phyloP scores from a whole-genome alignment of 2,888 invertebrate genomes.

The Xylocampa areola region DNA sequence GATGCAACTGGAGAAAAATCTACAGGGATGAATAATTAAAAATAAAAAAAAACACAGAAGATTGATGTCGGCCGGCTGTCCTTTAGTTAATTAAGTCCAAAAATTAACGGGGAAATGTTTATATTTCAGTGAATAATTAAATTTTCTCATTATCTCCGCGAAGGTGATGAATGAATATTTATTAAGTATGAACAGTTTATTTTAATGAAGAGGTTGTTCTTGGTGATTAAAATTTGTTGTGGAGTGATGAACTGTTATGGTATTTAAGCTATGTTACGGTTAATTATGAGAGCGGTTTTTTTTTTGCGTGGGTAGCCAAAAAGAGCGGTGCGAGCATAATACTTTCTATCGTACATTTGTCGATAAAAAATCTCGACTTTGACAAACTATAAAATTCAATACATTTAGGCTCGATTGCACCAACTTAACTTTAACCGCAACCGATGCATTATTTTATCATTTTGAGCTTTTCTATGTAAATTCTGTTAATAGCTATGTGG shows the following conservation, averaged over 20 bases:
- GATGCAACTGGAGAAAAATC: slow-evolving; percentile 24
- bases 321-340: too few species aligned
- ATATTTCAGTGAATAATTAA: slow-evolving; percentile 46
- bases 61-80: slow-evolving; percentile 47
- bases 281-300: too few species aligned
- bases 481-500: too few species aligned
- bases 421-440: too few species aligned
- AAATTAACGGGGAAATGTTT: slow-evolving; percentile 46
- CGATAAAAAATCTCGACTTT: too few species aligned
- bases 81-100: slow-evolving; percentile 56
- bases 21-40: slow-evolving; percentile 35
- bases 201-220: slow-evolving; percentile 27
- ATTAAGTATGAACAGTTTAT: slow-evolving; percentile 33
- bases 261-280: too few species aligned
- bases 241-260: slow-evolving; percentile 8
- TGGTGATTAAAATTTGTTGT: slow-evolving; percentile 22
- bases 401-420: too few species aligned
- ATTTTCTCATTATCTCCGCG: slow-evolving; percentile 49
- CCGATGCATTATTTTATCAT: too few species aligned
- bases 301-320: too few species aligned
- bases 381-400: too few species aligned
- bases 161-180: slow-evolving; percentile 49
- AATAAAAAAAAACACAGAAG: slow-evolving; percentile 42
- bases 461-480: too few species aligned
- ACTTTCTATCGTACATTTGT: too few species aligned